A percentile compares a stretch with the other conserved stretches of the same genome.
Conservation (phyloP, 1,140 invertebrate genomes). For the Trichonephila inaurata region DNA sequence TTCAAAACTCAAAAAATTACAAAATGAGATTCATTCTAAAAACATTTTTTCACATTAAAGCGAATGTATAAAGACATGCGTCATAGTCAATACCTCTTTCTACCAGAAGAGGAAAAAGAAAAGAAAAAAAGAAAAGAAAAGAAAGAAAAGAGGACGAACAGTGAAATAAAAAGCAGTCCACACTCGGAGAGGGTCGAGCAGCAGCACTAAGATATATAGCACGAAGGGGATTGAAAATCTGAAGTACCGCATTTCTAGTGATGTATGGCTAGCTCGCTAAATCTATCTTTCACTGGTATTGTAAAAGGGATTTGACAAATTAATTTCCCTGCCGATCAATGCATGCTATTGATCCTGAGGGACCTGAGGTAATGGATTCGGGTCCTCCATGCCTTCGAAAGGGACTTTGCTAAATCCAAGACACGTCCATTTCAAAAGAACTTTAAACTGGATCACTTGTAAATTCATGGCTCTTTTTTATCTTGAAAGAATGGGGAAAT, state of each 20-base stretch:
- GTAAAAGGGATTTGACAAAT: slow-evolving; percentile 61
- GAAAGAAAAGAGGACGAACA: no score
- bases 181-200: neutral
- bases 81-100: neutral
- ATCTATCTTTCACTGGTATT: slow-evolving; percentile 55
- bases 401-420: no score
- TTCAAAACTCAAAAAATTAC: no score
- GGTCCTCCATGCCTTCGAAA: neutral
- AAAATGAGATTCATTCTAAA: no score
- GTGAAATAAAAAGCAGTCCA: neutral
- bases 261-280: slow-evolving; percentile 46
- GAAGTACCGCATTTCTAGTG: slow-evolving; percentile 53
- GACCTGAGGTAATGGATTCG: neutral
- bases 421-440: no score
- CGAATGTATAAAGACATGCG: slow-evolving; percentile 11
- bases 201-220: neutral
- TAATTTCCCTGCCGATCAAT: slow-evolving; percentile 55
- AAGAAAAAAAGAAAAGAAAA: no score
- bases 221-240: slow-evolving; percentile 42
- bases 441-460: no score
- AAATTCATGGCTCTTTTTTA: no score
- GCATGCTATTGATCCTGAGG: slow-evolving; percentile 24
- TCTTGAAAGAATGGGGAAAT: no score
- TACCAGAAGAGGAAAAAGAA: neutral
- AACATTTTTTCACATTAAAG: neutral